These are phyloP conservation scores for Halichondria panicea DNA, from an alignment of 37 sponge, comb jelly and placozoan species.

Conservation along the genomic window DNA sequence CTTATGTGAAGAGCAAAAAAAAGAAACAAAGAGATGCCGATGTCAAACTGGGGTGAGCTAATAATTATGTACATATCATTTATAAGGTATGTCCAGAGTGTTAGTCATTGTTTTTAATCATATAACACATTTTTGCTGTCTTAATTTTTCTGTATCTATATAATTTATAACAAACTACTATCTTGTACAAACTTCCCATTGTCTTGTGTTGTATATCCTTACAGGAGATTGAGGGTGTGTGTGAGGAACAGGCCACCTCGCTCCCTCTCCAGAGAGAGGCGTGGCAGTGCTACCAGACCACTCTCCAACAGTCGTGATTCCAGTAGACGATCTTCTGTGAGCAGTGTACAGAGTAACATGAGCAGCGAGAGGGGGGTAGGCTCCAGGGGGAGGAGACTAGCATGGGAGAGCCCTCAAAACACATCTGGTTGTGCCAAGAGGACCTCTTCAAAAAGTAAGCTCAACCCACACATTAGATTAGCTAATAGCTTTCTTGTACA, in stretches of 20 bases:
- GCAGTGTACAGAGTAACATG: no score
- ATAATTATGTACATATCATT: background rate
- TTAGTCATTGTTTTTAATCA: no score
- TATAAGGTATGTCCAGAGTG: background rate
- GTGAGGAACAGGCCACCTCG: conserved; percentile 30
- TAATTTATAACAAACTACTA: background rate
- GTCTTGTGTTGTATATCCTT: no score
- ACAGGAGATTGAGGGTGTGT: background rate
- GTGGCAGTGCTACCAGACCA: conserved; percentile 11
- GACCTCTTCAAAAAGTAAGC: no score
- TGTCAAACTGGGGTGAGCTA: conserved; percentile 29
- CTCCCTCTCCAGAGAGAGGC: conserved; percentile 62
- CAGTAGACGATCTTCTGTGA: no score
- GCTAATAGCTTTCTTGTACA: no score
- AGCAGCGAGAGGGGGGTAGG: no score
- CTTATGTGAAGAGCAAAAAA: conserved; percentile 68
- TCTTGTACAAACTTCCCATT: no score
- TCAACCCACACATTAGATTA: no score
- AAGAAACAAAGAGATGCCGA: conserved; percentile 50
- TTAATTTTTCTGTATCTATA: no score
- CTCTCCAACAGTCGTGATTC: background rate
- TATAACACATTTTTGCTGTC: no score
- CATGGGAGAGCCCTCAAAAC: conserved; percentile 8
- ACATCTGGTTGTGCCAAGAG: no score
- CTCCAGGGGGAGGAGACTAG: background rate